Conservation (phyloP, 2,113 vertebrate genomes). For the Bubo blakistoni region DNA sequence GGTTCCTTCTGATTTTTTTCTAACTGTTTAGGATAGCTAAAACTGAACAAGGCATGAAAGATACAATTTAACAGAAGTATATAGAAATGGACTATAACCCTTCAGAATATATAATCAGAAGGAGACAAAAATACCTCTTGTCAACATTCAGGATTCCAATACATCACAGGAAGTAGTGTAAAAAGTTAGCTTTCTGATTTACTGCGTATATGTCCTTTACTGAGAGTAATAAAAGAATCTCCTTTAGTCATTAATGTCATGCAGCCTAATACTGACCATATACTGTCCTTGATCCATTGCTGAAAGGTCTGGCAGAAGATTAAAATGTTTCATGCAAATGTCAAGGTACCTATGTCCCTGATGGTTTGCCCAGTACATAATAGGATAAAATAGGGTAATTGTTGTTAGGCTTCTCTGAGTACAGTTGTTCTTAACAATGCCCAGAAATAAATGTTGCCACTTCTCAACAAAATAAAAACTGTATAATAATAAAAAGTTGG, state of each 20-base stretch:
- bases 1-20: not conserved
- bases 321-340: slow-evolving; percentile 17
- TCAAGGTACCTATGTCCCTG: not conserved
- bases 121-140: not conserved
- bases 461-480: not conserved
- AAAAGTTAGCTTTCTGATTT: slow-evolving; percentile 6
- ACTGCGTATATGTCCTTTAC: not conserved
- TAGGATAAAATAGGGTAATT: not conserved
- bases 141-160: not conserved
- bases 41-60: not conserved
- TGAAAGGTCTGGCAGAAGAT: not conserved
- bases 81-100: not conserved
- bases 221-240: not conserved
- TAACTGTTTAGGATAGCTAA: not conserved
- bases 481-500: not conserved
- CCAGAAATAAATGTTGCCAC: not conserved
- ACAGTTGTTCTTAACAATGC: not conserved
- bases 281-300: not conserved
- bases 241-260: not conserved
- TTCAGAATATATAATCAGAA: not conserved
- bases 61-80: not conserved
- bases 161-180: not conserved
- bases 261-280: not conserved
- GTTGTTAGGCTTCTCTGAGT: not conserved
- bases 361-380: not conserved